These are phyloP conservation scores for Spea bombifrons DNA, from an alignment of 2,113 vertebrate genomes.

Conservation along the genomic window DNA sequence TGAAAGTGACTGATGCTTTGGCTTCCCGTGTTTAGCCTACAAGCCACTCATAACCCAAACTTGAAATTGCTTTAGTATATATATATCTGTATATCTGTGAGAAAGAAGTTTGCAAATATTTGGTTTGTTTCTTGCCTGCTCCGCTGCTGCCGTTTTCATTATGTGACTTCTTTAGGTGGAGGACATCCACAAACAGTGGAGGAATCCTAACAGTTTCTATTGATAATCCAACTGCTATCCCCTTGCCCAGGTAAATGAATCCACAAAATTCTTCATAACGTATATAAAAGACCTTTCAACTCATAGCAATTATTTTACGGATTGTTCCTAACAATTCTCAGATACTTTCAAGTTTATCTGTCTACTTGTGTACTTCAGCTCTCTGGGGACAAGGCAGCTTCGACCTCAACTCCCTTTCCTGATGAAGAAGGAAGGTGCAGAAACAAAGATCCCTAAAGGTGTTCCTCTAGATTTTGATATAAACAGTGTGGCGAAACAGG, in stretches of 20 bases:
- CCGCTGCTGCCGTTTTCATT: no score
- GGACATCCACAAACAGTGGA: constrained; percentile 75
- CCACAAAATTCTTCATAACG: no score
- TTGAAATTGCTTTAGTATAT: no score
- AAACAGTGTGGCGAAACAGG: constrained; percentile 93
- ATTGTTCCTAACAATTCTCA: no score
- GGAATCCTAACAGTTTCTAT: constrained; percentile 92
- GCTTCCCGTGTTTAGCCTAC: no score
- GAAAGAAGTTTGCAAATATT: no score
- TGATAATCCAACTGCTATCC: constrained; percentile 88
- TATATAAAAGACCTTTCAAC: no score
- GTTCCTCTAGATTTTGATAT: constrained; percentile 93
- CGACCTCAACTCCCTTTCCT: constrained; percentile 72
- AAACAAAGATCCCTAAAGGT: constrained; percentile 88
- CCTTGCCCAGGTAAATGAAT: constrained; percentile 72
- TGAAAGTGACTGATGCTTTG: no score
- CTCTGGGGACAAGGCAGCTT: constrained; percentile 78
- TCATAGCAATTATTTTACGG: no score
- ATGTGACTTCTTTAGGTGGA: constrained; percentile 71
- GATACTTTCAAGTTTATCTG: background rate
- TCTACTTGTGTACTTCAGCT: constrained; percentile 59
- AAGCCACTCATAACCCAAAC: no score
- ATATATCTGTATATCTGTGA: no score
- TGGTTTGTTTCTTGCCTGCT: constrained; percentile 20
- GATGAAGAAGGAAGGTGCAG: constrained; percentile 70